Percentiles rank a stretch among this genome's conserved stretches.
Evolutionary conservation across 2,888 invertebrate genomes (phyloP).

Genomic region (Spatulosminthurus flaviceps): DNA sequence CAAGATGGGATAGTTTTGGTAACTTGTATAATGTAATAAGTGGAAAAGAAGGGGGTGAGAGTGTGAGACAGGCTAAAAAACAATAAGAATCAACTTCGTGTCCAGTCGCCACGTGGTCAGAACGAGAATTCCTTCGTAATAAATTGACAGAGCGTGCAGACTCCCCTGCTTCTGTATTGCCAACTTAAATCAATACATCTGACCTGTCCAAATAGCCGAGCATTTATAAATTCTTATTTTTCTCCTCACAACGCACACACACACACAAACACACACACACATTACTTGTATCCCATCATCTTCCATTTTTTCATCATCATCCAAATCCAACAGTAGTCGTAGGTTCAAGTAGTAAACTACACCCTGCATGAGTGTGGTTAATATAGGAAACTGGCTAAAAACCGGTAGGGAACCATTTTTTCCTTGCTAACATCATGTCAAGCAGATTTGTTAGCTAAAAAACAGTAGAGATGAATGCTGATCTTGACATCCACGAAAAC

Average conservation of each 20-base stretch:
- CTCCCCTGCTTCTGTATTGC: conserved; percentile 55
- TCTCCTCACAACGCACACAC: background rate
- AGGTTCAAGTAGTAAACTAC: background rate
- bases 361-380: background rate
- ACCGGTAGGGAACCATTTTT: conserved; percentile 27
- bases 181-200: conserved; percentile 47
- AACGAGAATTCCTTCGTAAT: conserved; percentile 52
- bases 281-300: background rate
- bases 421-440: background rate
- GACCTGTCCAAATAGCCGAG: conserved; percentile 18
- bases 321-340: background rate
- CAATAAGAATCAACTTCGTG: conserved; percentile 49
- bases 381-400: conserved; percentile 7
- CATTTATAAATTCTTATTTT: background rate
- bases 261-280: background rate
- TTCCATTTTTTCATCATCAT: background rate
- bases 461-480: background rate
- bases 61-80: background rate
- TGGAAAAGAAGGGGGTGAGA: background rate
- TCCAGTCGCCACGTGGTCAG: conserved; percentile 56
- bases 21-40: no score
- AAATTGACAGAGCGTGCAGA: conserved; percentile 60
- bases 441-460: background rate
- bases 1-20: no score
- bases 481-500: conserved; percentile 8